Evolutionary conservation across 2,797 vertebrate genomes (phyloP).

Genomic region (Phoebastria nigripes): DNA sequence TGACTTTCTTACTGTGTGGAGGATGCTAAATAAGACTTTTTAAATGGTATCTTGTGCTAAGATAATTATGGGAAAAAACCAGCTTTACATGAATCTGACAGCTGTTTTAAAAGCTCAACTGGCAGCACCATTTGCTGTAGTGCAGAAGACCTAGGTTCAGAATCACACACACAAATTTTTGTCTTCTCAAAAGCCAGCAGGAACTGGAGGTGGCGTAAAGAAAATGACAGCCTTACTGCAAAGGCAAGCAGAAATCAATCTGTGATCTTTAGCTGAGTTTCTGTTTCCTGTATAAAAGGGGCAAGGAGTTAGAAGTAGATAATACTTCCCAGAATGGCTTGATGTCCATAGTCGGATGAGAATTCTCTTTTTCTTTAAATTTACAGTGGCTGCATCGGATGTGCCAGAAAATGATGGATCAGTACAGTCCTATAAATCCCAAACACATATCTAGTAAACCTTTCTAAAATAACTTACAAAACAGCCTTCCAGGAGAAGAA

Average conservation of each 20-base stretch:
- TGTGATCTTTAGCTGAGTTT: background rate
- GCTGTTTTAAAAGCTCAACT: background rate
- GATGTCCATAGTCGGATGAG: background rate
- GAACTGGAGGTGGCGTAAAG: background rate
- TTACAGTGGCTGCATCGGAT: background rate
- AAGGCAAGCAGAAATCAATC: background rate
- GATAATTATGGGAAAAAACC: background rate
- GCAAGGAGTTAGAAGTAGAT: background rate
- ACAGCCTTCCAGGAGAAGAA: background rate
- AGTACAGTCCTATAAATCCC: background rate
- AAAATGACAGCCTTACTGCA: background rate
- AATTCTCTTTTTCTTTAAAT: background rate
- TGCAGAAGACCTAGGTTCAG: background rate
- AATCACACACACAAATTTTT: background rate
- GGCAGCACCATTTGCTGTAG: background rate
- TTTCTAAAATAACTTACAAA: conserved; percentile 12
- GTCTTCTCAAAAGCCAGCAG: background rate
- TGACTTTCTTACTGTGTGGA: background rate
- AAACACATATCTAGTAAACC: background rate
- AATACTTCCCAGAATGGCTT: background rate
- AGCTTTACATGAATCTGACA: background rate
- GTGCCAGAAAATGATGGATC: background rate
- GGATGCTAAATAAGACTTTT: background rate
- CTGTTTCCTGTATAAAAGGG: background rate
- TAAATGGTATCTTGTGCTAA: background rate